Base-by-base conservation (phyloP, 2,797 vertebrate genomes). In the Serranus cabrilla region DNA sequence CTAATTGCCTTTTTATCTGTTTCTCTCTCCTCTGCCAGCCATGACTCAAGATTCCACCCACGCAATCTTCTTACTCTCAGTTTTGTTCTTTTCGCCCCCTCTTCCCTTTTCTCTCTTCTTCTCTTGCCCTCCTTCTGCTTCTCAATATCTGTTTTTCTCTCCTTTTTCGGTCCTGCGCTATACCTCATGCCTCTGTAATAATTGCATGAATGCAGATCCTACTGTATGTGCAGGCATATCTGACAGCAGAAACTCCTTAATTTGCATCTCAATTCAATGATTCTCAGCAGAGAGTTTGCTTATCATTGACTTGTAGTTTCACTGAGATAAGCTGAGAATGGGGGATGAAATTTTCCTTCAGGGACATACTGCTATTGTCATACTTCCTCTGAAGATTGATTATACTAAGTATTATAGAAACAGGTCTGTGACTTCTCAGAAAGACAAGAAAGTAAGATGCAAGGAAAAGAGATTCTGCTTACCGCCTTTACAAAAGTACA, bases 141-240 rank as follows among this genome's bases (percentile, higher is more conserved):
- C 54, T 69, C 62, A 47, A 13, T 52, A 21, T 77, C 23, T 52
- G 20, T 67, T 58, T 83, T 66, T 73, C 64, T 42, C 52, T 51
- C 2, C 0, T 37, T 27, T 6, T 42, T 75, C 80, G 69, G 49
- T 49, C 42, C 58, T 1, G 2, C 3, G 18, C 31, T 47, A 5
- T 61, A 62, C 65, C 43, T 61, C 51, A 54, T 42, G 46, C 20
- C 16, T 66, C 62, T 81, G 49, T 64, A 71, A 78, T 84, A 78
- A 81, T 87, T 86, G 84, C 59, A 71, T n/a, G n/a, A n/a, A n/a
- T n/a, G n/a, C n/a, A n/a, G n/a, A 18, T 60, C 17, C n/a, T 10
- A 27, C 20, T 47, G 61, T 16, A 20, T 61, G n/a, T 57, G 61
- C 3, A 40, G 54, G 34, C 20, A 17, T 27, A n/a, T 60, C 42